Base-by-base conservation (phyloP, 2,797 vertebrate species). In the Chelon labrosus region DNA sequence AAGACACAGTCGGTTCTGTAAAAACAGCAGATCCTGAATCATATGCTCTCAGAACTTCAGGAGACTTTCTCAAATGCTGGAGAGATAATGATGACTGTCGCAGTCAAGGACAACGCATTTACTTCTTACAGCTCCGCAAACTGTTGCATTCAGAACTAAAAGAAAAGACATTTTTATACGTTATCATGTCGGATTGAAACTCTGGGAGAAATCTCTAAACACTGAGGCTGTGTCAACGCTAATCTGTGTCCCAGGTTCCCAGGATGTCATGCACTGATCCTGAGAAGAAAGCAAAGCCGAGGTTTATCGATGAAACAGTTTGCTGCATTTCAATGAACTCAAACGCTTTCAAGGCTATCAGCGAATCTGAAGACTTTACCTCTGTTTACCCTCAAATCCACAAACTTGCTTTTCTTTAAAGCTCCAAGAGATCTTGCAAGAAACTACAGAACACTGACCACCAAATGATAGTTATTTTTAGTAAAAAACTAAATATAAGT, bases 241-340 rank as follows among this genome's bases (percentile, higher is more conserved):
- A 35, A 71, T 71, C 25, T 38, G 31, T 38, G n/a, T 10, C 17
- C 53, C 17, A 51, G 35, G 16, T 35, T 65, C 51, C 14, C 42
- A 35, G 47, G 16, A 51, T 65, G 27, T 59, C 27, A 54, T 39
- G 39, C 12, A 13, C 16, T 50, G 66, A 65, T 72, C 14, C 9
- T 58, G 37, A 13, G 37, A 65, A n/a, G 10, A 73, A 72, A n/a
- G 2, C 8, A 73, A 57, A 16, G 22, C 65, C 4, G 19, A 22
- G 22, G 19, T 63, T 63, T 27, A 75, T 66, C 4, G 42, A 59
- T 58, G 7, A 53, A 68, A 61, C 10, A 44, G 14, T 0, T 65
- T 55, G 37, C 22, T 65, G 56, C 44, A 51, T 63, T 79, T 51
- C 51, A 51, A 60, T 64, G 5, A 76, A 56, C 53, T 66, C 56